Percentiles rank a stretch among this genome's conserved stretches.
phyloP scores from a whole-genome alignment of 2,113 vertebrate genomes.

The Perognathus longimembris region DNA sequence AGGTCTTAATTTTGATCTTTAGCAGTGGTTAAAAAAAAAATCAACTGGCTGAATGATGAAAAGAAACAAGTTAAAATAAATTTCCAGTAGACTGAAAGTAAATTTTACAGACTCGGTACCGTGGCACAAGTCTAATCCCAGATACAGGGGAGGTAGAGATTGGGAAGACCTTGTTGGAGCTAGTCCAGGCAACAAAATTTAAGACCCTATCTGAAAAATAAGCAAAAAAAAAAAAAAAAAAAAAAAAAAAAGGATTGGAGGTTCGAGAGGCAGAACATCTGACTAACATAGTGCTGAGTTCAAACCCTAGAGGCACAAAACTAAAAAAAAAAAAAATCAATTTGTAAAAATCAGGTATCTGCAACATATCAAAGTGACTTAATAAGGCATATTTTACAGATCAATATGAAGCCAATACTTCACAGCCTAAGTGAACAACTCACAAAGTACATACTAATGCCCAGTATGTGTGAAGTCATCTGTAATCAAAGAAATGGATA shows the following conservation, averaged over 20 bases:
- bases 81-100: background rate
- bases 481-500: background rate
- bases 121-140: no score
- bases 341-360: no score
- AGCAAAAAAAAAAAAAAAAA: no score
- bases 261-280: no score
- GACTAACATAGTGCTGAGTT: no score
- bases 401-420: background rate
- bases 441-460: constrained; percentile 8
- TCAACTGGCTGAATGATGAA: background rate
- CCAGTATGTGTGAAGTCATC: background rate
- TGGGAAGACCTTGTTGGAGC: no score
- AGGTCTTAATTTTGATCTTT: background rate
- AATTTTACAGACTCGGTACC: no score
- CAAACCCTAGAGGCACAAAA: background rate
- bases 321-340: background rate
- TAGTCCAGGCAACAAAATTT: no score
- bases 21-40: background rate
- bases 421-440: background rate
- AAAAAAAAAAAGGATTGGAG: no score
- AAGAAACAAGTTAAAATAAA: background rate
- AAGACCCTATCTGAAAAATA: no score
- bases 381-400: background rate
- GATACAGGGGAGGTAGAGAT: no score
- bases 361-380: background rate